Base-by-base conservation (phyloP, 1,140 invertebrate genomes). In the Pectinophora gossypiella region DNA sequence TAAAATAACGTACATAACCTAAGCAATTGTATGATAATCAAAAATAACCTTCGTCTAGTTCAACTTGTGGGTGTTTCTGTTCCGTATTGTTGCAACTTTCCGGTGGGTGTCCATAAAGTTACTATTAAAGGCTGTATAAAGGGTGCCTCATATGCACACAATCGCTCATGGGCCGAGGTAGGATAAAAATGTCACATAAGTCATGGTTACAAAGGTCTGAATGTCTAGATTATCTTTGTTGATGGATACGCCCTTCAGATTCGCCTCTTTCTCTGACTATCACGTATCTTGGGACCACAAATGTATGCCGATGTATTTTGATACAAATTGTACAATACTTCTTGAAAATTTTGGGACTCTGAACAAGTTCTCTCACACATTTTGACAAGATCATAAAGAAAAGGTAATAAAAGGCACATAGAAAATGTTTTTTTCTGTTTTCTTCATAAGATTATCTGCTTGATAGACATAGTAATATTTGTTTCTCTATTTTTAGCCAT, bases 81-180 rank as follows among this genome's bases (percentile, higher is more conserved):
- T 62, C 49, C 51, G 56, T 60, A 54, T 68, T 59, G 48, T 57
- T 18, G n/a, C n/a, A n/a, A 16, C 48, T 58, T 76, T 79, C 76
- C 74, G 69, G 72, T 82, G 69, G 71, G 72, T 69, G 68, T 76
- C 56, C 61, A 72, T 62, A 63, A 46, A 57, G 46, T 36, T 49
- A n/a, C 54, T 51, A 54, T 12, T 35, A 47, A 50, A 48, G 45
- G 42, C 36, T 48, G 36, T 40, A 40, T 57, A 65, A 62, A 67
- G 59, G 62, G 60, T 58, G 59, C 32, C 65, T 72, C 54, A 78
- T 83, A 74, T 77, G 61, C 72, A 83, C 75, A 78, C 76, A 79
- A 82, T 82, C 48, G 70, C 22, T 32, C 21, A 38, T 51, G n/a
- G 27, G 27, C 27, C 44, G 19, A 42, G 36, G 45, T 48, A 46